Evolutionary conservation across 2,888 invertebrate genomes (phyloP), one percentile per base, ranked within the genome.

Genomic region (Spodoptera exigua): DNA sequence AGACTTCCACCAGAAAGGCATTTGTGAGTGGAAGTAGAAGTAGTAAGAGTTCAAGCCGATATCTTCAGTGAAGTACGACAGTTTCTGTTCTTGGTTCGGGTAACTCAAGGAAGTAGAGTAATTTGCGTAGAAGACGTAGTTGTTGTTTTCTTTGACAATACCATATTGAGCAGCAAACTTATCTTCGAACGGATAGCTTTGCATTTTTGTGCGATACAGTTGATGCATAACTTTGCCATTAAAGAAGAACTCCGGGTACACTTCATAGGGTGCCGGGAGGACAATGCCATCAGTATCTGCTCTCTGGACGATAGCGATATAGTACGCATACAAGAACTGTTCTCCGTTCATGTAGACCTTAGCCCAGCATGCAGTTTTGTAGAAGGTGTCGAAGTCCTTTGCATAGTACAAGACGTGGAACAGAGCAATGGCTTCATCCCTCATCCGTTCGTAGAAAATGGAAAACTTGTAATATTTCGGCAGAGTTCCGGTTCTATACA

Each of bases 1-100:
- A 53, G 95, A 94, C 46, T 93, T 91, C 83, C 96, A 89, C 95
- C 96, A 96, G 94, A 95, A 96, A 37, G 96, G 96, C 79, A 94
- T 94, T 59, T 95, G 94, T 64, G 94, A 82, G 79, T 96, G 95
- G 90, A 95, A 95, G 86, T 95, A 95, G 87, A 95, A 95, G 91
- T 96, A 96, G 88, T 94, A 96, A 0, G 95, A 81, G 87, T 96
- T 96, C 78, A 96, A 89, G 61, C 96, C 96, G 73, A 96, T 91
- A 79, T 97, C 97, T 81, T 97, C 96, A 34, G 95, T 96, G 88
- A 96, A 96, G 88, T 97, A 97, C 36, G 95, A 92, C 57, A 97
- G 74, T 60, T 93, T 95, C 78, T 95, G 93, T 76, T 96, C 96
- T 1, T 92, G 81, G 72, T 95, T 95, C 70, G 91, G 93, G 78